Percentiles rank a stretch among this genome's conserved stretches.
Evolutionary conservation across 1,140 invertebrate species (phyloP).

Genomic region (Zaprionus lachaisei): DNA sequence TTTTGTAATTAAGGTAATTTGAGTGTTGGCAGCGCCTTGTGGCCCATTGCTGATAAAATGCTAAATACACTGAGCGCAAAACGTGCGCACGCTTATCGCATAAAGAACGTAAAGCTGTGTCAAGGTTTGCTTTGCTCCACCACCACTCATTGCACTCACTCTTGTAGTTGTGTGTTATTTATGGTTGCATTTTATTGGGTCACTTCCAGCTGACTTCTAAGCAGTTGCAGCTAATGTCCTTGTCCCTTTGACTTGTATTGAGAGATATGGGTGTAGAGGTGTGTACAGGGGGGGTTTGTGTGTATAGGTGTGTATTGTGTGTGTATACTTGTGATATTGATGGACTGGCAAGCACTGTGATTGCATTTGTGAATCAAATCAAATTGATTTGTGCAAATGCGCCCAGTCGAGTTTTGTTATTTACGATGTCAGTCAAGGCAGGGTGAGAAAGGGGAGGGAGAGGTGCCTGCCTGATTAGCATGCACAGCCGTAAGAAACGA

Average conservation of each 20-base stretch:
- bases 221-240: slow-evolving; percentile 12
- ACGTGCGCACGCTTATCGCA: slow-evolving; percentile 30
- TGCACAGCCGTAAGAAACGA: background rate
- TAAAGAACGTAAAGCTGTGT: slow-evolving; percentile 11
- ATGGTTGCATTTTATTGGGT: slow-evolving; percentile 12
- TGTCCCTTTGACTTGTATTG: background rate
- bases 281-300: no score
- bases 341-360: slow-evolving; percentile 14
- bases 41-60: slow-evolving; percentile 58
- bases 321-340: slow-evolving; percentile 1
- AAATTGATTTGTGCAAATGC: slow-evolving; percentile 43
- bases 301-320: no score
- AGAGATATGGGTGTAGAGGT: no score
- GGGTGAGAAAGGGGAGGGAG: no score
- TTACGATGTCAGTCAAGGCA: background rate
- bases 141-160: background rate
- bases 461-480: slow-evolving; percentile 4
- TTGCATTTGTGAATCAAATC: slow-evolving; percentile 35
- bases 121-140: background rate
- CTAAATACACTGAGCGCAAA: slow-evolving; percentile 19
- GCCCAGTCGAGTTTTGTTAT: slow-evolving; percentile 14
- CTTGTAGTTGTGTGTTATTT: slow-evolving; percentile 1
- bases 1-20: slow-evolving; percentile 70
- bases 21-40: slow-evolving; percentile 35
- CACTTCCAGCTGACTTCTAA: background rate